Evolutionary conservation across 2,888 invertebrate genomes (phyloP).

Genomic region (Diadegma fenestrale): DNA sequence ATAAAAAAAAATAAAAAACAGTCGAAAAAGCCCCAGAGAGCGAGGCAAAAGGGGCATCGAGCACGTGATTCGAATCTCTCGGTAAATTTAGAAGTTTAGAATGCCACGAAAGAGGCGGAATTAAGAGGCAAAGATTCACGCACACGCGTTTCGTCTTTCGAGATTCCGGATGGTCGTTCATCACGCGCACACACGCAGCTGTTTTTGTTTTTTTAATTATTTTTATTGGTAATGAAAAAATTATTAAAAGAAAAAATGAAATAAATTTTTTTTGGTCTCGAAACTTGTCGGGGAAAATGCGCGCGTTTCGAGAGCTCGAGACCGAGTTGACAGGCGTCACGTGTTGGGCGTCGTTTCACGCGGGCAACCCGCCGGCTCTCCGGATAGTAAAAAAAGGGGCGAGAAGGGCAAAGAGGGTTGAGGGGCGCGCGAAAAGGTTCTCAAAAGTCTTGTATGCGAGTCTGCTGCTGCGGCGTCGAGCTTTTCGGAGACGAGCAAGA

Average conservation of each 20-base stretch:
- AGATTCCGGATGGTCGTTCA: constrained; percentile 65
- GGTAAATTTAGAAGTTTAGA: constrained; percentile 69
- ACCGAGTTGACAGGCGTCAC: constrained; percentile 72
- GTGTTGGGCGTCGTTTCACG: constrained; percentile 65
- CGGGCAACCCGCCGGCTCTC: constrained; percentile 3
- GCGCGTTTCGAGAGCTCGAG: constrained; percentile 55
- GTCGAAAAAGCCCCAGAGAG: not conserved
- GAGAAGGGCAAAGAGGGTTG: not conserved
- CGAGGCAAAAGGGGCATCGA: constrained; percentile 42
- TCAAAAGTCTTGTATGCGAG: constrained; percentile 8
- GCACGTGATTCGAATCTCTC: constrained; percentile 35
- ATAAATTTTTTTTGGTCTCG: not conserved
- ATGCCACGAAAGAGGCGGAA: not conserved
- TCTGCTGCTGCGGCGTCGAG: too few species aligned
- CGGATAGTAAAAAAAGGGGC: not conserved
- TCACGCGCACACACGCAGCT: constrained; percentile 62
- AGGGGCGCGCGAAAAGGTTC: not conserved
- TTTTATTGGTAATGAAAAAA: not conserved
- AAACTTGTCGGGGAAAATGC: constrained; percentile 5
- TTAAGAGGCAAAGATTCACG: not conserved
- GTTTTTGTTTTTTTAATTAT: constrained; percentile 5
- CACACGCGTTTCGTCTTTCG: constrained; percentile 33
- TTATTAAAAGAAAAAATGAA: not conserved
- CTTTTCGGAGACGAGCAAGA: constrained; percentile 1
- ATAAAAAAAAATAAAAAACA: not conserved